A percentile compares a stretch with the other conserved stretches of the same genome.
Conservation (phyloP, 2,113 vertebrate species). For the Psammodynastes pulverulentus region DNA sequence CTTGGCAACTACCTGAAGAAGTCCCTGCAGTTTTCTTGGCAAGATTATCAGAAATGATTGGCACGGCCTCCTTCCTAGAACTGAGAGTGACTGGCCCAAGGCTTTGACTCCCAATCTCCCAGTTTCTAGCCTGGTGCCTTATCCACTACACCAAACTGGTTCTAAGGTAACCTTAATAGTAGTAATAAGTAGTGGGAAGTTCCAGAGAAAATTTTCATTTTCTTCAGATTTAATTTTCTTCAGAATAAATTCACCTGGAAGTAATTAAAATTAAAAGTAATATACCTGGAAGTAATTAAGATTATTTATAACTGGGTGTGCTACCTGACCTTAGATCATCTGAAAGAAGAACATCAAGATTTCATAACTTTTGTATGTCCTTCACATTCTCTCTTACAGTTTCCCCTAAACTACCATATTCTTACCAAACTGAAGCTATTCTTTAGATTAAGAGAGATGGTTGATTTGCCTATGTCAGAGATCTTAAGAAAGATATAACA, state of each 20-base stretch:
- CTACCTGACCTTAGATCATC: neutral
- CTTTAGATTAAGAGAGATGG: neutral
- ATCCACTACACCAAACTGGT: neutral
- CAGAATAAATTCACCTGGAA: neutral
- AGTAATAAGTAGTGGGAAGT: neutral
- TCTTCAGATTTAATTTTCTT: neutral
- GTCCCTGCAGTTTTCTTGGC: neutral
- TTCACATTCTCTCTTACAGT: neutral
- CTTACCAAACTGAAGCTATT: neutral
- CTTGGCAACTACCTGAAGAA: neutral
- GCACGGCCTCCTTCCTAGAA: neutral
- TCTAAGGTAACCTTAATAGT: neutral
- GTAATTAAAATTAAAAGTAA: neutral
- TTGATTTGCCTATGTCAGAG: neutral
- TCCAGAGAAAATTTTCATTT: neutral
- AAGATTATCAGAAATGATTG: neutral
- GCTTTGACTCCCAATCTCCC: neutral
- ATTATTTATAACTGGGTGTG: neutral
- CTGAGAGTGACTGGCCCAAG: neutral
- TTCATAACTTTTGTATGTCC: neutral
- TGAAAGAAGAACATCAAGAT: neutral
- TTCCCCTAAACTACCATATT: neutral
- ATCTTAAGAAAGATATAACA: neutral
- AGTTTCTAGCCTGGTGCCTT: neutral
- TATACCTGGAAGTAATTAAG: neutral